Evolutionary conservation across 30 jellyfish, hydroid and myxozoan species (phyloP).

Genomic region (Mastigias papua): DNA sequence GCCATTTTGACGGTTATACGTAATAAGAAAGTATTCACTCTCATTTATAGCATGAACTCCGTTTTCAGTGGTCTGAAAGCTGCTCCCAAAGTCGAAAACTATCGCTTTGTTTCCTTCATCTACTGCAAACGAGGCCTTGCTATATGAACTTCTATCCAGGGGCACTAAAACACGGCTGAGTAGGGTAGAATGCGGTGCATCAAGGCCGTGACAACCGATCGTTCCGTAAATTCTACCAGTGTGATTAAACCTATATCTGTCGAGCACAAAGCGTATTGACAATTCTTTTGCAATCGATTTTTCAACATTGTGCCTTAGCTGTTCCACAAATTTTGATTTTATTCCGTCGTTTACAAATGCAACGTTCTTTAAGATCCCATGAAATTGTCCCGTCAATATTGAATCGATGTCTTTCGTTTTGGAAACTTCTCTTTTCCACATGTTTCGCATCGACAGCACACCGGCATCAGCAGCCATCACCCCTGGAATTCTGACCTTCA

Average conservation of each 20-base stretch:
- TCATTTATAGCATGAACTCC: slow-evolving; percentile 7
- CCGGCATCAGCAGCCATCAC: slow-evolving; percentile 17
- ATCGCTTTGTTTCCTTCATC: slow-evolving; percentile 15
- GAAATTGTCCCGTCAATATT: slow-evolving; percentile 13
- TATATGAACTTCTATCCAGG: background rate
- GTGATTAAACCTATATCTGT: background rate
- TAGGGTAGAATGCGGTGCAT: slow-evolving; percentile 22
- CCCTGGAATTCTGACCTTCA: slow-evolving; percentile 24
- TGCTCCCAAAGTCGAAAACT: slow-evolving; percentile 48
- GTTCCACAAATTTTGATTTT: slow-evolving; percentile 11
- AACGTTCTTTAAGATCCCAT: slow-evolving; percentile 31
- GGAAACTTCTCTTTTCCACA: slow-evolving; percentile 30
- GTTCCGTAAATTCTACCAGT: slow-evolving; percentile 64
- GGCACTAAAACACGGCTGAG: slow-evolving; percentile 36
- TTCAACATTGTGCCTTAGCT: slow-evolving; percentile 3
- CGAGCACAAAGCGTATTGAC: slow-evolving; percentile 46
- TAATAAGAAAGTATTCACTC: slow-evolving; percentile 15
- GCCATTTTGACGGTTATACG: background rate
- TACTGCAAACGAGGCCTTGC: slow-evolving; percentile 32
- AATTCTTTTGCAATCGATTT: background rate
- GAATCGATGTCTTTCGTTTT: background rate
- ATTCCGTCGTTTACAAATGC: background rate
- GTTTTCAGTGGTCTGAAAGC: slow-evolving; percentile 40
- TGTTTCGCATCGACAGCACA: slow-evolving; percentile 24
- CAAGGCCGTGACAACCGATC: slow-evolving; percentile 57